phyloP scores from a whole-genome alignment of 2,888 invertebrate species.

The Dicranocentrus wangi region DNA sequence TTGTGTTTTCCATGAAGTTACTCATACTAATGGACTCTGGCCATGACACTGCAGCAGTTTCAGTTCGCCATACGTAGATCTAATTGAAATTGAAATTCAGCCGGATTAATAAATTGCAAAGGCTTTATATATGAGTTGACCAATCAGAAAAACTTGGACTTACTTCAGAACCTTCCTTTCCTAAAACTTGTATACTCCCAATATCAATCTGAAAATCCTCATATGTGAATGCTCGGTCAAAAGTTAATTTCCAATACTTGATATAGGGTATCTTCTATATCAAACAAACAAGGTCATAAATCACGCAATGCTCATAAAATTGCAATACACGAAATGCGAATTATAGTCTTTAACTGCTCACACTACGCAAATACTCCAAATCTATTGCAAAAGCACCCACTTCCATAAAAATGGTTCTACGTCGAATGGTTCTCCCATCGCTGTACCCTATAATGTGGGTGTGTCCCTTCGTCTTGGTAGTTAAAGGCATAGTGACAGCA shows the following conservation, averaged over 20 bases:
- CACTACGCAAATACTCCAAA: slow-evolving; percentile 44
- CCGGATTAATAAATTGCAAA: too few species aligned
- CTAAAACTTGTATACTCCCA: slow-evolving; percentile 1
- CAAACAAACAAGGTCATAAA: neutral
- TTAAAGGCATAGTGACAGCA: slow-evolving; percentile 24
- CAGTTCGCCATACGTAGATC: slow-evolving; percentile 32
- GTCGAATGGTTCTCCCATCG: neutral
- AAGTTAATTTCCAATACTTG: slow-evolving; percentile 20
- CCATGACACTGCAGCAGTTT: neutral
- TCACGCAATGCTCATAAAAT: too few species aligned
- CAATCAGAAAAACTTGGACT: too few species aligned
- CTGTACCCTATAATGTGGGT: slow-evolving; percentile 13
- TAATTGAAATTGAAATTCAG: slow-evolving; percentile 3
- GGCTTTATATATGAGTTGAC: too few species aligned
- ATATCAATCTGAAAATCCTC: slow-evolving; percentile 6
- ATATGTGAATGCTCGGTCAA: neutral
- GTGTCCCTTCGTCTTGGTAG: neutral
- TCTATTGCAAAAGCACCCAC: slow-evolving; percentile 48
- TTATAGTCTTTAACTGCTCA: too few species aligned
- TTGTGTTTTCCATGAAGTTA: neutral
- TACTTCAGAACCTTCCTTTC: slow-evolving; percentile 17
- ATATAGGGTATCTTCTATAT: slow-evolving; percentile 12
- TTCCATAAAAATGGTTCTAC: slow-evolving; percentile 23
- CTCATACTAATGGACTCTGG: neutral
- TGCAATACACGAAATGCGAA: too few species aligned